Percentiles rank a stretch among this genome's conserved stretches.
Conservation (phyloP, 2,113 vertebrate genomes). For the Mobula birostris region DNA sequence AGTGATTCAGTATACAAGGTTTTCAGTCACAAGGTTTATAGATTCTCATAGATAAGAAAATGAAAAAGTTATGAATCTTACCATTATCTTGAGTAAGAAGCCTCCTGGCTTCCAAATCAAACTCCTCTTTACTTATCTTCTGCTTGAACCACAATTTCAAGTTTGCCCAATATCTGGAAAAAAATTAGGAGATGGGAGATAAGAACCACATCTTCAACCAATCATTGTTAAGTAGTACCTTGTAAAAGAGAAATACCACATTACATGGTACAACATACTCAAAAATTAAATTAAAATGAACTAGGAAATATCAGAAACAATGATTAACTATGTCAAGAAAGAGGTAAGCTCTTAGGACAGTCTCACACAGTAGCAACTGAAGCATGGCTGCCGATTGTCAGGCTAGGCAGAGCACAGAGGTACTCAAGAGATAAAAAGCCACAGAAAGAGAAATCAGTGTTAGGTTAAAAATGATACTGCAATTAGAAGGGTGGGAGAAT, state of each 20-base stretch:
- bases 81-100: conserved; percentile 90
- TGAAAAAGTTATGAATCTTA: conserved; percentile 45
- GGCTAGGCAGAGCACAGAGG: too few species aligned
- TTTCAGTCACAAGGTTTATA: neutral
- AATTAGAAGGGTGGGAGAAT: neutral
- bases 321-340: neutral
- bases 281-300: neutral
- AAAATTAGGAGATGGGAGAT: neutral
- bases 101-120: conserved; percentile 85
- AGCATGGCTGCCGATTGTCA: too few species aligned
- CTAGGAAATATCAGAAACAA: neutral
- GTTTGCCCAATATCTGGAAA: conserved; percentile 89
- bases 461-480: neutral
- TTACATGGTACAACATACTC: neutral
- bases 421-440: too few species aligned
- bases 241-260: neutral
- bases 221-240: neutral
- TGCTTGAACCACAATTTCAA: conserved; percentile 97
- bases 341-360: neutral
- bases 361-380: neutral
- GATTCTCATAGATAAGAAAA: neutral
- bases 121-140: conserved; percentile 98
- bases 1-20: neutral
- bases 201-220: neutral
- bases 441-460: too few species aligned